Evolutionary conservation across 2,888 invertebrate species (phyloP).

Genomic region (Meta bourneti): DNA sequence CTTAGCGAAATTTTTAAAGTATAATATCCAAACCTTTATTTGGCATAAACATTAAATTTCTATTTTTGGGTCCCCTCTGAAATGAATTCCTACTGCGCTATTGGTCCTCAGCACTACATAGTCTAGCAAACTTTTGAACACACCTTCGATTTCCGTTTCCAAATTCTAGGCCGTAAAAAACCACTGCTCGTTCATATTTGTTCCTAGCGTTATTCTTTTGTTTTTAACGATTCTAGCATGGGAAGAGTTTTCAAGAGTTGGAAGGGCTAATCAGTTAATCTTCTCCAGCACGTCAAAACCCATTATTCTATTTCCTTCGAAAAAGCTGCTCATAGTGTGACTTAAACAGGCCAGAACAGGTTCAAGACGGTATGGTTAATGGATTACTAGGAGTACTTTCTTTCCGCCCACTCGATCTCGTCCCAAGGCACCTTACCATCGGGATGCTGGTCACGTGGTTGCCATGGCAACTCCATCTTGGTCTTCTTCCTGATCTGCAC

Average conservation of each 20-base stretch:
- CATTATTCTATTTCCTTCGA: conserved; percentile 23
- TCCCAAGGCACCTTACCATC: background rate
- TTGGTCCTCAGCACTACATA: too few species aligned
- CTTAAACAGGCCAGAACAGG: background rate
- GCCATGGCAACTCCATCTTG: conserved; percentile 60
- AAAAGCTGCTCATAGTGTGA: background rate
- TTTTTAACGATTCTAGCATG: background rate
- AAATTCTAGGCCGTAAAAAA: too few species aligned
- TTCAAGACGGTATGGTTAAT: conserved; percentile 44
- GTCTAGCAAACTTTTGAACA: too few species aligned
- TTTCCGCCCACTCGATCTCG: conserved; percentile 39
- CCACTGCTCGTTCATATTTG: too few species aligned
- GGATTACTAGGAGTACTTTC: conserved; percentile 31
- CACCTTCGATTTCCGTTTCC: too few species aligned
- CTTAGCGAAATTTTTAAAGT: too few species aligned
- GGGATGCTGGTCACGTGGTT: conserved; percentile 66
- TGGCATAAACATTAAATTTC: too few species aligned
- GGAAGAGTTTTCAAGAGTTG: background rate
- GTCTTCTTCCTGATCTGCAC: conserved; percentile 34
- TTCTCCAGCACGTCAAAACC: background rate
- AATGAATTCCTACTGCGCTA: too few species aligned
- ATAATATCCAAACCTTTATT: too few species aligned
- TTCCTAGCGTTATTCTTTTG: too few species aligned
- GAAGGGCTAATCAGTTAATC: background rate
- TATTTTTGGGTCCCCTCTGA: too few species aligned